Evolutionary conservation across 2,797 vertebrate genomes (phyloP), one percentile per base, ranked within the genome.

Genomic region (Channa striata): DNA sequence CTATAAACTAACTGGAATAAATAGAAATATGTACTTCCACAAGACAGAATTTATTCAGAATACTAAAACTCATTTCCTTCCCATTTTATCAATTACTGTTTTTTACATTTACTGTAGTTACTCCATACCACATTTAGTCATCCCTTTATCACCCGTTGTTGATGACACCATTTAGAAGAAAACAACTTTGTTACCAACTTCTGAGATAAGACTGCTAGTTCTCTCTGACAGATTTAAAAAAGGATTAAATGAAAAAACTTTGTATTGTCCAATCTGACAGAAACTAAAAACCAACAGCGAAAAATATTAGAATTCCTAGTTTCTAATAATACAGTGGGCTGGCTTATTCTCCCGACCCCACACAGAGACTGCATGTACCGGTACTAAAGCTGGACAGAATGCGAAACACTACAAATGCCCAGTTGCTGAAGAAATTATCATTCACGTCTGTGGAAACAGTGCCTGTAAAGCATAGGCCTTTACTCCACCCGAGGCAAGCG

Each of bases 361-460:
- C 53, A 68, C 57, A 75, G 66, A 79, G 68, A 77, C 72, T 79
- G 67, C 63, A 83, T 86, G 83, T 86, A 89, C n/a, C n/a, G n/a
- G n/a, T n/a, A n/a, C 67, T 74, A 51, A 84, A 80, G 59, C 60
- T 50, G 53, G 20, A 62, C 54, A 58, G 59, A 60, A 72, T 42
- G 34, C 84, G 74, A 85, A 86, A 86, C 76, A 78, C 75, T 70
- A 84, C 72, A 92, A 89, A 84, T n/a, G 87, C 79, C 74, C 57
- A 69, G 88, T 86, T 93, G 86, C 90, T 85, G 72, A 83, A 79
- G 78, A 64, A 85, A 91, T 81, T 60, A 82, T 81, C 78, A 72
- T 68, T 80, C 81, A 72, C 73, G 62, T 74, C 68, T 62, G 63
- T 53, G 47, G 73, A 74, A 43, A 68, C 48, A 43, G 78, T 10